Conservation (phyloP, 2,113 vertebrate genomes). For the Penelope pileata region DNA sequence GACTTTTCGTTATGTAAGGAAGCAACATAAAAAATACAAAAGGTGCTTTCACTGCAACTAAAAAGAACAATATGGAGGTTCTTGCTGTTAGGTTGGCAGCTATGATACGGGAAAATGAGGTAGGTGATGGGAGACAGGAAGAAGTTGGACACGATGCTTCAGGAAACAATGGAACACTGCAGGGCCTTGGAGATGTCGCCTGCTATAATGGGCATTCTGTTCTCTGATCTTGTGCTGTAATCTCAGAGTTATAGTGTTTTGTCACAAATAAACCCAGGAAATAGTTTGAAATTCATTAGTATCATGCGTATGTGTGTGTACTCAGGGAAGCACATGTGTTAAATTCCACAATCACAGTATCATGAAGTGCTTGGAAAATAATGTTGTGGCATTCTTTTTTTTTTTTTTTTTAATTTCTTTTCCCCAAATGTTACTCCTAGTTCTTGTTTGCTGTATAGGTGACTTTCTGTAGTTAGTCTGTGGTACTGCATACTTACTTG, state of each 20-base stretch:
- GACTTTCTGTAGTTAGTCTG: background rate
- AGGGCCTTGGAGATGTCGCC: background rate
- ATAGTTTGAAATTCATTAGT: background rate
- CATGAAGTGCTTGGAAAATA: background rate
- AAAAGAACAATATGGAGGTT: background rate
- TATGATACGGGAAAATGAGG: background rate
- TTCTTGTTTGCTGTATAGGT: background rate
- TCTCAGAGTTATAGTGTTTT: background rate
- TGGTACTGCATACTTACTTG: background rate
- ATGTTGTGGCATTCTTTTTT: background rate
- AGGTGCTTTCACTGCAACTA: background rate
- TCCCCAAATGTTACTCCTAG: background rate
- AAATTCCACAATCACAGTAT: background rate
- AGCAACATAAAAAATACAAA: background rate
- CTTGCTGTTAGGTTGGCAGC: background rate
- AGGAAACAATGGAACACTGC: background rate
- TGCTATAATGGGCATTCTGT: background rate
- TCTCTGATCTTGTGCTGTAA: background rate
- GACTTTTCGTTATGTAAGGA: background rate
- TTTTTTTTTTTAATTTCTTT: background rate
- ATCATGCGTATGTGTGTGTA: background rate
- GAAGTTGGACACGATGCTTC: background rate
- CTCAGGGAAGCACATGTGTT: background rate
- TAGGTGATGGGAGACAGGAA: background rate
- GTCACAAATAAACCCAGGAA: background rate